Evolutionary conservation across 2,888 invertebrate species (phyloP).

Genomic region (Catocala sponsa): DNA sequence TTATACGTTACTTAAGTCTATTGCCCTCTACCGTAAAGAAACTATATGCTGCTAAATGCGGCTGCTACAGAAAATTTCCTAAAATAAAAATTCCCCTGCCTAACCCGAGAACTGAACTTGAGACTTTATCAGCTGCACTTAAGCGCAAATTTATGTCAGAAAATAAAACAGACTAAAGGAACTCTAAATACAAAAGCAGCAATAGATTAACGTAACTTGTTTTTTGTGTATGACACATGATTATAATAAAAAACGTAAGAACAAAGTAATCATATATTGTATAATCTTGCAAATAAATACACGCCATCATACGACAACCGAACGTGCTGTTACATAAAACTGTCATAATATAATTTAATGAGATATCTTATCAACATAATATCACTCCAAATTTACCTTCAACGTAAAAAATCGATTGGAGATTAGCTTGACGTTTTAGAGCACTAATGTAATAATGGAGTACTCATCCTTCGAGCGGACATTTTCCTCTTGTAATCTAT

Average conservation of each 20-base stretch:
- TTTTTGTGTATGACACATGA: too few species aligned
- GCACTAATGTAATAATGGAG: slow-evolving; percentile 55
- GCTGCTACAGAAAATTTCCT: too few species aligned
- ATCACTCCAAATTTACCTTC: slow-evolving; percentile 20
- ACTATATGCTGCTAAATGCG: too few species aligned
- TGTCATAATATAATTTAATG: slow-evolving; percentile 18
- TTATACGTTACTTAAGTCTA: too few species aligned
- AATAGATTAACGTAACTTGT: too few species aligned
- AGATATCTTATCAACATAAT: slow-evolving; percentile 36
- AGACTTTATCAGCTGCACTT: too few species aligned
- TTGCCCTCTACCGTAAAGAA: too few species aligned
- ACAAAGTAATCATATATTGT: background rate
- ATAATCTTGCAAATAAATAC: background rate
- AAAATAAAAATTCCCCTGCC: too few species aligned
- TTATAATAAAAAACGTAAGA: background rate
- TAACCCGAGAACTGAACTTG: too few species aligned
- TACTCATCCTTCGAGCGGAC: slow-evolving; percentile 62
- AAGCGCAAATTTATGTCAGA: too few species aligned
- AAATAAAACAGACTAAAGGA: too few species aligned
- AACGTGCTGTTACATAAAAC: slow-evolving; percentile 20
- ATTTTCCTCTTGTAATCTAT: slow-evolving; percentile 62
- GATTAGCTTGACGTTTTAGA: slow-evolving; percentile 1
- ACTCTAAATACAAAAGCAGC: too few species aligned
- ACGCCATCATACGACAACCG: background rate
- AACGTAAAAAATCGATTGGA: slow-evolving; percentile 17